phyloP scores from a whole-genome alignment of 2,888 invertebrate genomes.

The Trimorus sp. region DNA sequence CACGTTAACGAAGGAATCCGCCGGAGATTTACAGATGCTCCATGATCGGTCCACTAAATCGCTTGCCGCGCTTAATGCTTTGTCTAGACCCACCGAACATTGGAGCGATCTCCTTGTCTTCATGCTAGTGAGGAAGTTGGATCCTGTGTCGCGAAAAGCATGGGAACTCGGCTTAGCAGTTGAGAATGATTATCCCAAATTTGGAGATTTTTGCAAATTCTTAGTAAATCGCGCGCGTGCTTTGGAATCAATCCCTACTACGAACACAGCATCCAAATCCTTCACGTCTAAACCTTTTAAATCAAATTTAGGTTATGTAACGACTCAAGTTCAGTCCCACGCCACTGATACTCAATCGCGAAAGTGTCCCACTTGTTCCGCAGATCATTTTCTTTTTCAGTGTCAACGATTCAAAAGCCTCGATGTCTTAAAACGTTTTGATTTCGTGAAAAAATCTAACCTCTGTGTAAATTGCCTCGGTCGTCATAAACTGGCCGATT shows the following conservation, averaged over 20 bases:
- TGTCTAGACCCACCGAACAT: conserved; percentile 33
- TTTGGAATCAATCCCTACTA: not conserved
- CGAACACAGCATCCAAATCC: not conserved
- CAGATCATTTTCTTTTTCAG: not conserved
- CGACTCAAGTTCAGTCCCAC: not conserved
- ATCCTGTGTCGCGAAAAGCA: conserved; percentile 36
- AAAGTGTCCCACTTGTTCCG: conserved; percentile 24
- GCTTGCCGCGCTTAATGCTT: conserved; percentile 20
- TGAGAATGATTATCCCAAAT: not conserved
- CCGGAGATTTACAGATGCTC: conserved; percentile 27
- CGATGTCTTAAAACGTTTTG: conserved; percentile 1
- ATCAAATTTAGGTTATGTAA: not conserved
- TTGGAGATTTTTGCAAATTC: not conserved
- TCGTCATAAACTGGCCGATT: conserved; percentile 7
- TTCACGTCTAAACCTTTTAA: too few relatives aligned
- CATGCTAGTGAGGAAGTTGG: conserved; percentile 41
- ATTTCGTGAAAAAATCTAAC: conserved; percentile 21
- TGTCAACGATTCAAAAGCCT: conserved; percentile 19
- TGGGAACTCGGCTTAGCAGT: conserved; percentile 25
- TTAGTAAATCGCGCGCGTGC: not conserved
- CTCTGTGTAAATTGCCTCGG: conserved; percentile 31
- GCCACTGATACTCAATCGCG: not conserved
- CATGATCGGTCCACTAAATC: conserved; percentile 39
- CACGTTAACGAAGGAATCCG: conserved; percentile 27
- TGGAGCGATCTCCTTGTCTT: conserved; percentile 52